Evolutionary conservation across 2,797 vertebrate genomes (phyloP), one percentile per base, ranked within the genome.

Genomic region (Neomorphus geoffroyi): DNA sequence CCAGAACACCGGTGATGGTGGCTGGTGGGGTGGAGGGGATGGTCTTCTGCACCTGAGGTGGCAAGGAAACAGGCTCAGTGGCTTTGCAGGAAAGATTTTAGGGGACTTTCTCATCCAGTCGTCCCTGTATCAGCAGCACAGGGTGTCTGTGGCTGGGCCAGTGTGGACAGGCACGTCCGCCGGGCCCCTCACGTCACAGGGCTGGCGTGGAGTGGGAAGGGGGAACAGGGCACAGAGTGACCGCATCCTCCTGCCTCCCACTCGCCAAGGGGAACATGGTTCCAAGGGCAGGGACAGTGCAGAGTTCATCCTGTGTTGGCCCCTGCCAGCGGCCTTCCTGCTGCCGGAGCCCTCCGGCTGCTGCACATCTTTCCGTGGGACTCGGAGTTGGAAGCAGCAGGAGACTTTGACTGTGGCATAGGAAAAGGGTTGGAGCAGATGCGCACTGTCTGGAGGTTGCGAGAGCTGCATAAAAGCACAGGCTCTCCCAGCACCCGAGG

Each of bases 381-480:
- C 85, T 56, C 2, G 1, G n/a, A 64, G 71, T 79, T 80, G 81
- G 87, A 58, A 77, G 80, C 92, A 70, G 82, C 37, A 0, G 82
- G 61, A 93, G 60, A 11, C 8, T 53, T 77, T 89, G 94, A 94
- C 93, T 22, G 81, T 0, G 17, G 80, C 4, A 37, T 27, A 43
- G 93, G 91, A 88, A 57, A 65, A 72, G 93, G 93, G 33, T 39
- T 93, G 89, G 87, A 83, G 93, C 92, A 92, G 95, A n/a, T 65
- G 32, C 0, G 3, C 10, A 28, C 89, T 66, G 81, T 73, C 46
- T 93, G 95, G 89, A 82, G 78, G 87, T 30, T 78, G 78, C 12
- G n/a, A 35, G 58, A 27, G 70, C 90, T 75, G 77, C 81, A 11
- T 50, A 11, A 70, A 80, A 73, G 73, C 71, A 9, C 35, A 10